Evolutionary conservation across 2,797 vertebrate species (phyloP).

Genomic region (Craterocephalus amniculus): DNA sequence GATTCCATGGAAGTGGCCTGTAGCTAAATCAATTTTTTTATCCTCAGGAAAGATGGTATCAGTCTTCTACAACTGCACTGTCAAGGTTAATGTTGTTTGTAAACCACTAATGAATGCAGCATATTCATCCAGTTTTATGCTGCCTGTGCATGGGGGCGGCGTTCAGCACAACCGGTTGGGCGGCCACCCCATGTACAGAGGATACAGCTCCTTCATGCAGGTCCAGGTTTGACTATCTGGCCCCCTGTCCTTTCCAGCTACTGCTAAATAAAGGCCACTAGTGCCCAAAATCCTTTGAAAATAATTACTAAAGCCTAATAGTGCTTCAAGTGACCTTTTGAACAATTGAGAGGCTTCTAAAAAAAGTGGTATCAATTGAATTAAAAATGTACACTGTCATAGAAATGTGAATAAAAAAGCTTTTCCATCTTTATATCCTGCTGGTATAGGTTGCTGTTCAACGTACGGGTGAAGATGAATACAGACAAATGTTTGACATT

Average conservation of each 20-base stretch:
- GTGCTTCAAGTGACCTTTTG: not conserved
- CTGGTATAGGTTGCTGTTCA: not conserved
- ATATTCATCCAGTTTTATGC: not conserved
- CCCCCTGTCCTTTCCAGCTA: too few species aligned
- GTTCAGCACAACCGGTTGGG: too few species aligned
- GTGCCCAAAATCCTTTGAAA: too few species aligned
- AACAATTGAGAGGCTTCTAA: not conserved
- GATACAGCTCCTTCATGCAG: too few species aligned
- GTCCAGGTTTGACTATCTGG: too few species aligned
- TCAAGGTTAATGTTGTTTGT: not conserved
- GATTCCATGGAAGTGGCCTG: not conserved
- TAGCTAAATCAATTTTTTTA: not conserved
- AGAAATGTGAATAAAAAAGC: not conserved
- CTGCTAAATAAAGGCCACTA: too few species aligned
- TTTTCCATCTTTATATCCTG: not conserved
- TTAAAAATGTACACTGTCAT: constrained; percentile 14
- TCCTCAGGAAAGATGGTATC: not conserved
- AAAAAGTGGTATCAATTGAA: constrained; percentile 25
- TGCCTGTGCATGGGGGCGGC: not conserved
- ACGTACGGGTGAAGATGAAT: too few species aligned
- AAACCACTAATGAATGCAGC: not conserved
- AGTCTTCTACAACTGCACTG: not conserved
- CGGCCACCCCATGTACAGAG: too few species aligned
- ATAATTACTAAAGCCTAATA: too few species aligned
- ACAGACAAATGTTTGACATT: not conserved